These are phyloP conservation scores for Riparia riparia DNA, from an alignment of 2,113 vertebrate species.

Conservation along the genomic window DNA sequence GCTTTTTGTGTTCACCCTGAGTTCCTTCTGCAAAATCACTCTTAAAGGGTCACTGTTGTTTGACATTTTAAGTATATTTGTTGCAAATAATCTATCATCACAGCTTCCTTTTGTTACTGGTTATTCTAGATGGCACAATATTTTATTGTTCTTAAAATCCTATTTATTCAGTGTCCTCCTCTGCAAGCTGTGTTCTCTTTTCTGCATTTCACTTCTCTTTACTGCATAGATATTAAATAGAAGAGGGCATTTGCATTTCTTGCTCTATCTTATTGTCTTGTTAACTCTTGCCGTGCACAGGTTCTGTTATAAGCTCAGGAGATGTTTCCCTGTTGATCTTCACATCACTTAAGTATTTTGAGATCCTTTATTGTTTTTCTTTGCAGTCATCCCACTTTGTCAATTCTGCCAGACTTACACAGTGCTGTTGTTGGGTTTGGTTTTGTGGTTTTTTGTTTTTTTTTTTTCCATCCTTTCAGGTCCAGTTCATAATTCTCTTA, in stretches of 20 bases:
- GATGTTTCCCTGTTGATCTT: neutral
- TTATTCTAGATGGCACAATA: neutral
- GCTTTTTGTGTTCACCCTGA: neutral
- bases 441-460: neutral
- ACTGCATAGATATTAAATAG: neutral
- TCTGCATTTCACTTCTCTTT: conserved; percentile 16
- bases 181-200: neutral
- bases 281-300: neutral
- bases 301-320: neutral
- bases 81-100: neutral
- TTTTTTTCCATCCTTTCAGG: neutral
- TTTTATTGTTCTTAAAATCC: neutral
- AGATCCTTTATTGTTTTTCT: conserved; percentile 1
- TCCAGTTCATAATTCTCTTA: conserved; percentile 45
- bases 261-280: neutral
- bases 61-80: neutral
- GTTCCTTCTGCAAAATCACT: neutral
- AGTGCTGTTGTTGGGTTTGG: neutral
- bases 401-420: neutral
- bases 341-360: neutral
- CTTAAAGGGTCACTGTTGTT: neutral
- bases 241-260: neutral
- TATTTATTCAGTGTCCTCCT: neutral
- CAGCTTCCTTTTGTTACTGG: neutral
- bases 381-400: neutral